A percentile compares a stretch with the other conserved stretches of the same genome.
Evolutionary conservation across 2,113 vertebrate species (phyloP).

Genomic region (Centropus bengalensis): DNA sequence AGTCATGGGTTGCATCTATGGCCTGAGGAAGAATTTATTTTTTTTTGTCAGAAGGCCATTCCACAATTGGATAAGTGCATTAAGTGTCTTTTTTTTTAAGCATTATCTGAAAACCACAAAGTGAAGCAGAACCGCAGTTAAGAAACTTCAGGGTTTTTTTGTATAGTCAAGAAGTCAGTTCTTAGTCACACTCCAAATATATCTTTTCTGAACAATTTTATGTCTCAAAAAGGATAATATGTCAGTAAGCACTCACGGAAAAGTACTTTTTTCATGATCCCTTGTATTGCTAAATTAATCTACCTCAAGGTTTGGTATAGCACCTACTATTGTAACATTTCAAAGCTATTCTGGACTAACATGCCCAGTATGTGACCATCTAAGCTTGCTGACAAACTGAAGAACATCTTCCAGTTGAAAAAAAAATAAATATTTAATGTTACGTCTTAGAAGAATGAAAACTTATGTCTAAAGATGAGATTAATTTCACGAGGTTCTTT

Average conservation of each 20-base stretch:
- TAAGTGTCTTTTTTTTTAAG: not conserved
- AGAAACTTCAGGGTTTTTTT: not conserved
- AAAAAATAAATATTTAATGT: not conserved
- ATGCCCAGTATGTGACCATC: not conserved
- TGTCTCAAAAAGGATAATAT: not conserved
- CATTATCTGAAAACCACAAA: not conserved
- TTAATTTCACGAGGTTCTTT: not conserved
- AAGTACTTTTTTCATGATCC: not conserved
- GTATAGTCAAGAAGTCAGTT: not conserved
- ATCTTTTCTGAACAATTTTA: not conserved
- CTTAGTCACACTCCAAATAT: not conserved
- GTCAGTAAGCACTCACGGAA: not conserved
- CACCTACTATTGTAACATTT: not conserved
- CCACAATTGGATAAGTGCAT: not conserved
- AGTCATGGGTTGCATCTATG: not conserved
- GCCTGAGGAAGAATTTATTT: not conserved
- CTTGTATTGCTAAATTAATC: not conserved
- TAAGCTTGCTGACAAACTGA: not conserved
- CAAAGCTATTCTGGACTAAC: not conserved
- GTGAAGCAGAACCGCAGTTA: not conserved
- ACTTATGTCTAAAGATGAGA: not conserved
- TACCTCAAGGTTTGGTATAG: not conserved
- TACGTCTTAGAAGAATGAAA: not conserved
- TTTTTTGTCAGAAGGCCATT: not conserved
- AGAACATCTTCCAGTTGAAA: not conserved